Evolutionary conservation across 92 coral and sea anemone genomes (phyloP).

Genomic region (Desmophyllum pertusum): DNA sequence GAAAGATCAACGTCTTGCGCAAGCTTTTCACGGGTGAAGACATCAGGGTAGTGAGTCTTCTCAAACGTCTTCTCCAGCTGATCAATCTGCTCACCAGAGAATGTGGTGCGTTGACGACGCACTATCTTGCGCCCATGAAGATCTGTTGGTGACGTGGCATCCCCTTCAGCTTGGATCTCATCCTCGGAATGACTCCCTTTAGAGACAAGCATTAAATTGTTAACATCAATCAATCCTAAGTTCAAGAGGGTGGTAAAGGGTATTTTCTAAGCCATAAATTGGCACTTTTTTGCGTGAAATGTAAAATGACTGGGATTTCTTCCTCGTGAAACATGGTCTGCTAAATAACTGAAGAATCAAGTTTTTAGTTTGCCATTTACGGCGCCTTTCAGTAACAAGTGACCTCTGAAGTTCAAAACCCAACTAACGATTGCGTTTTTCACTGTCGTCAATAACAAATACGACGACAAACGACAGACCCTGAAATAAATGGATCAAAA

Average conservation of each 20-base stretch:
- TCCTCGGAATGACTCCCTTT: constrained; percentile 70
- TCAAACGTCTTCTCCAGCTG: constrained; percentile 93
- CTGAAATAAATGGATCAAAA: too few relatives aligned
- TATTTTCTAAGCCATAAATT: background rate
- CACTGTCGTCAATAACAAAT: too few relatives aligned
- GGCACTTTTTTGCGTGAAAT: background rate
- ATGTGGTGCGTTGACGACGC: constrained; percentile 85
- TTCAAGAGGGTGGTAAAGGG: background rate
- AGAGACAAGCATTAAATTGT: background rate
- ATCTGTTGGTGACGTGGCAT: constrained; percentile 69
- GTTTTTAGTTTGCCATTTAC: too few relatives aligned
- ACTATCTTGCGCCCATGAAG: constrained; percentile 71
- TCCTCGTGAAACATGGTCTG: too few relatives aligned
- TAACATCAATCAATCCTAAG: background rate
- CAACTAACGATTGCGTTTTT: too few relatives aligned
- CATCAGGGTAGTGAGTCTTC: constrained; percentile 97
- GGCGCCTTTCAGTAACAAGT: too few relatives aligned
- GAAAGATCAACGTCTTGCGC: constrained; percentile 92
- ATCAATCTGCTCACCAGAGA: constrained; percentile 95
- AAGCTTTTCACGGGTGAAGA: constrained; percentile 91
- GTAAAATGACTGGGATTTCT: too few relatives aligned
- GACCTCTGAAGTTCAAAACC: too few relatives aligned
- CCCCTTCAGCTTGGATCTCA: constrained; percentile 70
- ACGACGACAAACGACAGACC: too few relatives aligned
- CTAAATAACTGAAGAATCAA: too few relatives aligned